phyloP scores from a whole-genome alignment of 2,888 invertebrate species.

The Tenthredo notha region DNA sequence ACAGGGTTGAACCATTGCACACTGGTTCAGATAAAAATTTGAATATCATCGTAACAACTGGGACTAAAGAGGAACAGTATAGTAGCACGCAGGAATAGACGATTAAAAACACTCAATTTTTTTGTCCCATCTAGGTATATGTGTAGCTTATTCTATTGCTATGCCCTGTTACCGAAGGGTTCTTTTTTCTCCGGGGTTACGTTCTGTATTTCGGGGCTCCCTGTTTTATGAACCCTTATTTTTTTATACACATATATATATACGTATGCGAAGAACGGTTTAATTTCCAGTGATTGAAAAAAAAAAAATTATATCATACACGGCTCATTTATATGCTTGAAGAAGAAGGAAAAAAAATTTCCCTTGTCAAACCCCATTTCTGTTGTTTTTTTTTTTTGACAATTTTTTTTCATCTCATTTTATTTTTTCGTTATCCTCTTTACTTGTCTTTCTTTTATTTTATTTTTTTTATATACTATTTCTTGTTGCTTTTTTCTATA shows the following conservation, averaged over 20 bases:
- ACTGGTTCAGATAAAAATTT: constrained; percentile 11
- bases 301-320: neutral
- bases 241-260: neutral
- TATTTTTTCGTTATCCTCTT: neutral
- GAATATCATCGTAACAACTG: constrained; percentile 50
- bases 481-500: neutral
- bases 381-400: neutral
- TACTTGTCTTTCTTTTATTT: neutral
- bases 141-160: neutral
- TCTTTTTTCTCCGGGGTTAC: neutral
- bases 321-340: neutral
- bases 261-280: constrained; percentile 15
- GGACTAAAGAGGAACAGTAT: neutral
- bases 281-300: constrained; percentile 40
- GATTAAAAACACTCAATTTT: constrained; percentile 49
- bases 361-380: neutral
- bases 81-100: neutral
- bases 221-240: constrained; percentile 28
- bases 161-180: neutral
- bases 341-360: too few relatives aligned
- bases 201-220: neutral
- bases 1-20: neutral
- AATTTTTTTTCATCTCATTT: neutral
- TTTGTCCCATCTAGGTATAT: constrained; percentile 41
- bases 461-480: neutral